phyloP scores from a whole-genome alignment of 2,888 invertebrate genomes.

The Zelleria hepariella region DNA sequence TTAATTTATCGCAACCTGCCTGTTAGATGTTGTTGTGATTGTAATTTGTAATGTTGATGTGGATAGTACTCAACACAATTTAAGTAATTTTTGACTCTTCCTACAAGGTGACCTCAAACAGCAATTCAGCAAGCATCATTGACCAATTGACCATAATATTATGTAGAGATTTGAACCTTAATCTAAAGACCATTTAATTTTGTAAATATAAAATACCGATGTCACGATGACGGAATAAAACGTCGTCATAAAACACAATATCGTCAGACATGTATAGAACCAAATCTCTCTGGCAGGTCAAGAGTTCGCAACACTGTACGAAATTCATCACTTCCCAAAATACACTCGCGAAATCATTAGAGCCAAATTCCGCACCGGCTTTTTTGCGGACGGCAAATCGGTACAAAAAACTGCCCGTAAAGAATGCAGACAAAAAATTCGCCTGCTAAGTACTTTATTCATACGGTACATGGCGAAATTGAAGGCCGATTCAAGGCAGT shows the following conservation, averaged over 20 bases:
- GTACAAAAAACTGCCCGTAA: slow-evolving; percentile 10
- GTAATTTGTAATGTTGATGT: not conserved
- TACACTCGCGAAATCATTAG: slow-evolving; percentile 53
- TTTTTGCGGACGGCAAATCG: slow-evolving; percentile 49
- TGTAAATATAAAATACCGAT: not conserved
- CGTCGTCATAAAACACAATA: not conserved
- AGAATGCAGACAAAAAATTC: slow-evolving; percentile 63
- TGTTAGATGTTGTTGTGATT: not conserved
- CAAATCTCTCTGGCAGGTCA: slow-evolving; percentile 14
- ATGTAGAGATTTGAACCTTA: no score
- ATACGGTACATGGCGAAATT: slow-evolving; percentile 7
- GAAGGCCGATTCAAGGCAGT: not conserved
- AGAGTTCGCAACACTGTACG: slow-evolving; percentile 35
- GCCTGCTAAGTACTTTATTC: slow-evolving; percentile 14
- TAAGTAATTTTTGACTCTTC: not conserved
- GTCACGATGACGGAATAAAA: not conserved
- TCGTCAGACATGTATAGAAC: slow-evolving; percentile 8
- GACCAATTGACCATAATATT: not conserved
- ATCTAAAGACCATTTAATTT: no score
- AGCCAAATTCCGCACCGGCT: slow-evolving; percentile 45
- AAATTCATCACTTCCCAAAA: slow-evolving; percentile 56
- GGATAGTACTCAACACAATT: not conserved
- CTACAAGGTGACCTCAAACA: not conserved
- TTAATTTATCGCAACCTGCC: not conserved
- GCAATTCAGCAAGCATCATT: not conserved